A percentile compares a stretch with the other conserved stretches of the same genome.
These are phyloP conservation scores for Erpornis zantholeuca DNA, from an alignment of 2,113 vertebrate genomes.

Conservation along the genomic window DNA sequence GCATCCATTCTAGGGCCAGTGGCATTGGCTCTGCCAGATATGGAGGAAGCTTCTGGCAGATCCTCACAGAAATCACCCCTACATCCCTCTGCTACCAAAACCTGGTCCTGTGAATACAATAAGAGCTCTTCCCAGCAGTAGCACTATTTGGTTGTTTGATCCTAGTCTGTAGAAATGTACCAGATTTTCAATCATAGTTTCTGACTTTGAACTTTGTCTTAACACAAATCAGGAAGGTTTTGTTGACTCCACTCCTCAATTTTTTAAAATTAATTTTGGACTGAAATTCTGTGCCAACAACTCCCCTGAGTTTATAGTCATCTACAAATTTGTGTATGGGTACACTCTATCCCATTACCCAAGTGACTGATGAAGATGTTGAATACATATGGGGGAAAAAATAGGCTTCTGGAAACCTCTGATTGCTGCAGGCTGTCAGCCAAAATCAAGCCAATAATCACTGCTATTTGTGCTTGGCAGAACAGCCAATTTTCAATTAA, in stretches of 20 bases:
- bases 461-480: rapidly evolving
- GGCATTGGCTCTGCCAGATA: not conserved
- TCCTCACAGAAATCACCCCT: not conserved
- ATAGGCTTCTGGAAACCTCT: not conserved
- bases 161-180: not conserved
- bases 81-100: not conserved
- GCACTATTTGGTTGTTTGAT: not conserved
- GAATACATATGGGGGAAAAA: not conserved
- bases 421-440: not conserved
- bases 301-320: not conserved
- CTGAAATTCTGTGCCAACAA: not conserved
- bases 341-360: not conserved
- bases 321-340: not conserved
- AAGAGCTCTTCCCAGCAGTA: not conserved
- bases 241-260: not conserved
- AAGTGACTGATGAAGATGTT: not conserved
- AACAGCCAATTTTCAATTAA: not conserved
- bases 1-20: not conserved
- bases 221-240: not conserved
- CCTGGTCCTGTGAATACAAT: not conserved
- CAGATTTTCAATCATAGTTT: not conserved
- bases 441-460: not conserved
- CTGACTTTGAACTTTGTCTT: not conserved
- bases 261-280: not conserved
- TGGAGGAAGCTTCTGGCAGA: not conserved